phyloP scores from a whole-genome alignment of 2,113 vertebrate genomes.

The Bujurquina vittata region DNA sequence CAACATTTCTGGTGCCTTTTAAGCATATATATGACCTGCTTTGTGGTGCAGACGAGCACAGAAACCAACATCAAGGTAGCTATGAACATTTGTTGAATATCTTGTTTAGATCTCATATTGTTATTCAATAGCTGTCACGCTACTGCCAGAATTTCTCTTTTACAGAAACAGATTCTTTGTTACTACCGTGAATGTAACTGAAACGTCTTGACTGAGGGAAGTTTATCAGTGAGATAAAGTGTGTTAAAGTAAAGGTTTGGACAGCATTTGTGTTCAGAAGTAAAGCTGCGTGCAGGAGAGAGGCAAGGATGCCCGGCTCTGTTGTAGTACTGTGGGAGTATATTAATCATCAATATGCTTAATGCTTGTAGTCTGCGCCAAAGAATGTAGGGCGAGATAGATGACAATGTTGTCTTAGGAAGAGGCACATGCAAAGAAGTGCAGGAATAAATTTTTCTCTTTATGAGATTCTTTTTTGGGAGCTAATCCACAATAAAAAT shows the following conservation, averaged over 20 bases:
- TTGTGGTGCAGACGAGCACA: neutral
- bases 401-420: too few relatives aligned
- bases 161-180: neutral
- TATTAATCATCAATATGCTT: too few relatives aligned
- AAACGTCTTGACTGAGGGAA: neutral
- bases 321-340: too few relatives aligned
- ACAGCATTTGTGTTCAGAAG: neutral
- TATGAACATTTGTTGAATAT: neutral
- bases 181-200: neutral
- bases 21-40: neutral
- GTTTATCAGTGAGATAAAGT: too few relatives aligned
- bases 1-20: neutral
- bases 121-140: neutral
- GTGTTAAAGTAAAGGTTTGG: neutral
- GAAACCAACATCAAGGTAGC: neutral
- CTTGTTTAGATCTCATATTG: neutral
- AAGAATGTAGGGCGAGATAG: too few relatives aligned
- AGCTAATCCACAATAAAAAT: too few relatives aligned
- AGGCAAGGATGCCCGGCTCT: neutral
- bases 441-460: too few relatives aligned
- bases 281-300: neutral
- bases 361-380: too few relatives aligned
- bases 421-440: too few relatives aligned
- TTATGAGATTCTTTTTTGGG: too few relatives aligned
- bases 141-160: neutral